Percentiles rank a stretch among this genome's conserved stretches.
These are phyloP conservation scores for Lithophane socia DNA, from an alignment of 2,888 invertebrate genomes.

Conservation along the genomic window DNA sequence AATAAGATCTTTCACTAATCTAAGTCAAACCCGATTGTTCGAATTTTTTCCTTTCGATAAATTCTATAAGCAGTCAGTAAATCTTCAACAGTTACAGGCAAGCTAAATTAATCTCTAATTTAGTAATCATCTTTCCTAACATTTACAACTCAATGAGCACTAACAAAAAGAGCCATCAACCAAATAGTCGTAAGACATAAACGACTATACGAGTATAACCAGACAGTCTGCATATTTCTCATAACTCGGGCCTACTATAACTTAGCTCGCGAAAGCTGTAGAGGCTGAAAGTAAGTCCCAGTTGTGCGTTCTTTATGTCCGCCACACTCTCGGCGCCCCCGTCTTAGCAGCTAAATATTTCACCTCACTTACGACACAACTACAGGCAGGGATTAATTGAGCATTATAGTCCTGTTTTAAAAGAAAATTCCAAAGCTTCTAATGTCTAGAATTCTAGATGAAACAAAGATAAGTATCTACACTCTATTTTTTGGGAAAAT, in stretches of 20 bases:
- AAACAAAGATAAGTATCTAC: constrained; percentile 1
- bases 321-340: constrained; percentile 22
- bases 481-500: background rate
- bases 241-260: constrained; percentile 43
- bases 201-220: background rate
- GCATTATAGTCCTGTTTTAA: constrained; percentile 5
- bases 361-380: constrained; percentile 39
- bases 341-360: constrained; percentile 55
- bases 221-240: constrained; percentile 20
- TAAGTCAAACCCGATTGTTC: background rate
- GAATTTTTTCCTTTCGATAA: background rate
- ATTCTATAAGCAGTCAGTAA: background rate
- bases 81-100: background rate
- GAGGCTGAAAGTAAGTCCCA: constrained; percentile 65
- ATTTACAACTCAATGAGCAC: background rate
- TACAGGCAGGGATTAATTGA: constrained; percentile 20
- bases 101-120: background rate
- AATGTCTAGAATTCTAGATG: background rate
- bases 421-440: background rate
- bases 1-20: background rate
- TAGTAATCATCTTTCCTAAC: background rate
- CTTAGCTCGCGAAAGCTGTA: constrained; percentile 58
- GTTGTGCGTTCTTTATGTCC: constrained; percentile 58
- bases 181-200: background rate
- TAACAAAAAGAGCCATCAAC: too few species aligned